phyloP scores from a whole-genome alignment of 2,113 vertebrate species.

The Dinomys branickii region DNA sequence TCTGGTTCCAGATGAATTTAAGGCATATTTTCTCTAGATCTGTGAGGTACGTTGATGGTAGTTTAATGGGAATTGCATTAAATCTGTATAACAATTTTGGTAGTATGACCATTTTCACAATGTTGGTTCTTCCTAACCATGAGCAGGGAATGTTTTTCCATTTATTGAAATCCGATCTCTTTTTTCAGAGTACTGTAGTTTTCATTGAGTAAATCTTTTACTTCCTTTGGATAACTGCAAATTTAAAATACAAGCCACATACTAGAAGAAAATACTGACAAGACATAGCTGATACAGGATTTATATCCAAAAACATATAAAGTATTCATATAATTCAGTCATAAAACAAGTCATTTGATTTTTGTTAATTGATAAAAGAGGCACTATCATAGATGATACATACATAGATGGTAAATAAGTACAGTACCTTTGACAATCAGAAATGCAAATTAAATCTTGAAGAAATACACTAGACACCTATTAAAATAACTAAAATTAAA shows the following conservation, averaged over 20 bases:
- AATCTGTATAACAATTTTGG: no score
- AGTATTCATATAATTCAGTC: not conserved
- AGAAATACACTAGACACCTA: not conserved
- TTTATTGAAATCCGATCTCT: no score
- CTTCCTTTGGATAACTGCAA: no score
- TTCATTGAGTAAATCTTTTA: no score
- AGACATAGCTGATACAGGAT: not conserved
- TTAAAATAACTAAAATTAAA: not conserved
- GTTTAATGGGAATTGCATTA: no score
- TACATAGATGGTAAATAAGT: not conserved
- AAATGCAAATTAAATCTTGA: conserved; percentile 9
- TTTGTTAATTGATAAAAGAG: not conserved
- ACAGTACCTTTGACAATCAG: not conserved
- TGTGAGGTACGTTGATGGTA: no score
- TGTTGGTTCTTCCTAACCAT: no score
- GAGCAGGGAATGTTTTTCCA: no score
- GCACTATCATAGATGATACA: not conserved
- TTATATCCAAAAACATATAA: conserved; percentile 1
- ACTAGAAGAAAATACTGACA: not conserved
- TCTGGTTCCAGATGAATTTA: no score
- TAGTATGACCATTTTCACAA: no score
- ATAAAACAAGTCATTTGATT: not conserved
- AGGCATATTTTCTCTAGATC: no score
- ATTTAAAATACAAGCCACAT: not conserved
- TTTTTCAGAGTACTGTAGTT: no score